Evolutionary conservation across 2,797 vertebrate species (phyloP), one percentile per base, ranked within the genome.

Genomic region (Eulemur coronatus): DNA sequence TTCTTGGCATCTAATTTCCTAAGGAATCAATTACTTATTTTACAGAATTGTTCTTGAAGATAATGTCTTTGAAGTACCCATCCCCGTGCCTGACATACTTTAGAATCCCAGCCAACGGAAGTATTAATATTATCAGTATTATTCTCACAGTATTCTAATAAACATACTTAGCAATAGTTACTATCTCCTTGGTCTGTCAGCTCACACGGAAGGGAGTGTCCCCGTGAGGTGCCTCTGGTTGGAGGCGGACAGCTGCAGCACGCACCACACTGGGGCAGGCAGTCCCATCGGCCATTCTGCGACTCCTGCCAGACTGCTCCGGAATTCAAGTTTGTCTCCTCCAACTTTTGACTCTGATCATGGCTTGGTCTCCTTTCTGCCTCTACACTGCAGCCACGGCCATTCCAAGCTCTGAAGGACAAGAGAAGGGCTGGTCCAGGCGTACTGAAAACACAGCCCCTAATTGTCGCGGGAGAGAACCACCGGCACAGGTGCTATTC

Each of bases 261-360:
- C 2, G 0, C 2, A 3, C 41, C 0, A 46, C 30, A 55, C 20
- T 20, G 22, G 2, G n/a, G 79, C 22, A 7, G 14, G 7, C 18
- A 10, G 48, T 2, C 20, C 13, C 7, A 7, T 14, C 28, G 43
- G 26, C 28, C 30, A 0, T 88, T 52, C 61, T 11, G 26, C 24
- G 1, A 41, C n/a, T 11, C 28, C 69, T 84, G 52, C 26, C 17
- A 24, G 24, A 72, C 30, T 17, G 65, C 48, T 81, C 38, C 72
- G 65, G 48, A 72, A 67, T 89, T 80, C 75, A 46, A 52, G 38
- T 88, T 57, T n/a, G 50, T 43, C 48, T 92, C 41, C 70, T 76
- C 46, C 38, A 38, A 1, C 28, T 93, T 61, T 38, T 30, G 15
- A 48, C 67, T 76, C 20, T 92, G n/a, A 30, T 43, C 20, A 6